Percentiles rank a stretch among this genome's conserved stretches.
These are phyloP conservation scores for Parascotia fuliginaria DNA, from an alignment of 2,888 invertebrate genomes.

Conservation along the genomic window DNA sequence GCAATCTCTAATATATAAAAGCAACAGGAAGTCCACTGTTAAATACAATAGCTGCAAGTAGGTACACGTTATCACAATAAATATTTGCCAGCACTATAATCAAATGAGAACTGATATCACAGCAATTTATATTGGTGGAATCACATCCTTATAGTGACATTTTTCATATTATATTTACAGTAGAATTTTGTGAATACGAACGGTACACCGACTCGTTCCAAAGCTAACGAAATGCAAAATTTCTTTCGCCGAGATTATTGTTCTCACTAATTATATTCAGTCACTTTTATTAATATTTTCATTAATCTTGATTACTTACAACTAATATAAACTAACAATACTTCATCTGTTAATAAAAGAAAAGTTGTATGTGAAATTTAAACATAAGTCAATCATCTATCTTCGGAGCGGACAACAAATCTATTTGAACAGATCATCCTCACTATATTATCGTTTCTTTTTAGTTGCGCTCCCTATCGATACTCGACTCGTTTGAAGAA, in stretches of 20 bases:
- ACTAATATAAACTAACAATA: slow-evolving; percentile 66
- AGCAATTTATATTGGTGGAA: slow-evolving; percentile 77
- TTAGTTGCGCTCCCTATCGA: slow-evolving; percentile 59
- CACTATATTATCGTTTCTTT: slow-evolving; percentile 73
- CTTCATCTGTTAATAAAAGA: slow-evolving; percentile 44
- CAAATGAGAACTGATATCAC: slow-evolving; percentile 82
- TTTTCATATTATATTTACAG: slow-evolving; percentile 53
- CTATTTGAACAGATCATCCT: slow-evolving; percentile 81
- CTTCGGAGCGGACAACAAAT: slow-evolving; percentile 77
- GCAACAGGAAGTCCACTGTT: neutral
- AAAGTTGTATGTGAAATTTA: slow-evolving; percentile 60
- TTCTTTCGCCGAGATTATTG: slow-evolving; percentile 39
- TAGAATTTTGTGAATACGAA: slow-evolving; percentile 50
- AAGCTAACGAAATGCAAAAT: slow-evolving; percentile 36
- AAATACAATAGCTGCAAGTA: neutral
- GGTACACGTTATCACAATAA: slow-evolving; percentile 30
- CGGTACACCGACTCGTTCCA: slow-evolving; percentile 37
- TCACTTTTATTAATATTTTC: slow-evolving; percentile 68
- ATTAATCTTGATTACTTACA: slow-evolving; percentile 52
- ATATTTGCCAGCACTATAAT: slow-evolving; percentile 50
- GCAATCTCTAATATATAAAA: slow-evolving; percentile 26
- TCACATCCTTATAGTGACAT: slow-evolving; percentile 62
- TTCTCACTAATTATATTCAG: slow-evolving; percentile 65
- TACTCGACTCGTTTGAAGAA: slow-evolving; percentile 36
- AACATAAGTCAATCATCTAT: slow-evolving; percentile 78